Conservation (phyloP, 2,888 invertebrate species). For the Rhimphoctona megacephalus region DNA sequence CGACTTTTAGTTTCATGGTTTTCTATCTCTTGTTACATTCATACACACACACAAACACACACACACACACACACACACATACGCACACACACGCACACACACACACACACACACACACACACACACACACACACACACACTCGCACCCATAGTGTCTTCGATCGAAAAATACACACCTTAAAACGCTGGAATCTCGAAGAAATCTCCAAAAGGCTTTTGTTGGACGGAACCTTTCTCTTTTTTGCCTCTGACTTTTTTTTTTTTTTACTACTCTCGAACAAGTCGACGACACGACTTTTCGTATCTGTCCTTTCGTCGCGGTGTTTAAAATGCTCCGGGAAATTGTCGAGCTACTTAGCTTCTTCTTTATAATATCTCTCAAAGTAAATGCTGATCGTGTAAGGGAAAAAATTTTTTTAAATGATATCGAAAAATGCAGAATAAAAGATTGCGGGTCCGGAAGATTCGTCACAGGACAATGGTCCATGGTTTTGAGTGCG, state of each 20-base stretch:
- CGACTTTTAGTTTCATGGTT: conserved; percentile 34
- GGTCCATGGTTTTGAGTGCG: conserved; percentile 68
- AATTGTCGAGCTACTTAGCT: conserved; percentile 15
- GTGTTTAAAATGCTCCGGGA: conserved; percentile 53
- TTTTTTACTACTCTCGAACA: conserved; percentile 41
- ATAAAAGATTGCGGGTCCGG: neutral
- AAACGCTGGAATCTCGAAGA: conserved; percentile 64
- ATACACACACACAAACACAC: conserved; percentile 6
- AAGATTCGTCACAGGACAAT: conserved; percentile 52
- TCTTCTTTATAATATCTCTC: conserved; percentile 53
- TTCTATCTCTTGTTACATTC: neutral
- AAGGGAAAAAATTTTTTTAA: conserved; percentile 57
- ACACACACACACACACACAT: too few relatives aligned
- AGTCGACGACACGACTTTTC: conserved; percentile 56
- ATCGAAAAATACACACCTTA: conserved; percentile 63
- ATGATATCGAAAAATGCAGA: conserved; percentile 11
- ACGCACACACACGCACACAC: too few relatives aligned
- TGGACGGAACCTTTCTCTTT: conserved; percentile 8
- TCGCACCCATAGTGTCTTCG: too few relatives aligned
- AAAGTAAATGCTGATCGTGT: conserved; percentile 68
- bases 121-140: too few relatives aligned
- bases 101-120: too few relatives aligned
- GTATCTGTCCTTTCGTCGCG: conserved; percentile 39
- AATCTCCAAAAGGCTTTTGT: conserved; percentile 61
- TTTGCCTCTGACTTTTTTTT: conserved; percentile 21